Conservation (phyloP, 2,113 vertebrate genomes). For the Onychostoma macrolepis region DNA sequence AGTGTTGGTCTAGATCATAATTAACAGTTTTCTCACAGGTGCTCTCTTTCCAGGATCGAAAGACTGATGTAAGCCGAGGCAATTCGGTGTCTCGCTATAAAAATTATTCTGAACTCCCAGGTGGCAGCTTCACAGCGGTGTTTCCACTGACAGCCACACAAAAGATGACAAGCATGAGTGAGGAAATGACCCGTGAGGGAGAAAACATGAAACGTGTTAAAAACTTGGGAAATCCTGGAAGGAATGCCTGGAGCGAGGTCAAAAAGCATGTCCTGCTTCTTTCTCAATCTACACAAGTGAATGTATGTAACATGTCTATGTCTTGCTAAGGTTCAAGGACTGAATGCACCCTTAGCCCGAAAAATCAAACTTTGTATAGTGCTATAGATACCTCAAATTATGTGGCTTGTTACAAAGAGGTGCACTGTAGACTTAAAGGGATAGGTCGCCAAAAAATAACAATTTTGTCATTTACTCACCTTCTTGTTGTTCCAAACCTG, state of each 20-base stretch:
- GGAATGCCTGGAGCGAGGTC: background rate
- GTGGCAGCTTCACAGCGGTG: constrained; percentile 1
- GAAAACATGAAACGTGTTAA: background rate
- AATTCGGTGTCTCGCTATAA: background rate
- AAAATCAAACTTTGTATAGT: background rate
- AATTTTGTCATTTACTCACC: too few relatives aligned
- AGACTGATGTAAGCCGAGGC: constrained; percentile 1
- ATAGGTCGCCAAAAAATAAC: too few relatives aligned
- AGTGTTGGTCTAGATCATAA: background rate
- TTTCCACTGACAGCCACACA: background rate
- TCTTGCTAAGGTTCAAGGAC: background rate
- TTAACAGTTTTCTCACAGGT: background rate
- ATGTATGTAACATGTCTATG: background rate
- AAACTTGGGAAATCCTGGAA: background rate
- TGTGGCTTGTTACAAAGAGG: background rate
- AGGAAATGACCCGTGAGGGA: background rate
- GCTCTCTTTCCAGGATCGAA: background rate
- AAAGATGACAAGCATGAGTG: background rate
- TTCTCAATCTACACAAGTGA: background rate
- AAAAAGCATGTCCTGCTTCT: background rate
- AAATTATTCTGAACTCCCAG: background rate
- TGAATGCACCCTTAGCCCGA: background rate
- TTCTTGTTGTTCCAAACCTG: too few relatives aligned
- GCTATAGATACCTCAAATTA: background rate
- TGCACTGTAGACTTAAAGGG: too few relatives aligned